A percentile compares a stretch with the other conserved stretches of the same genome.
Conservation (phyloP, 2,888 invertebrate genomes). For the Lottia scabra region DNA sequence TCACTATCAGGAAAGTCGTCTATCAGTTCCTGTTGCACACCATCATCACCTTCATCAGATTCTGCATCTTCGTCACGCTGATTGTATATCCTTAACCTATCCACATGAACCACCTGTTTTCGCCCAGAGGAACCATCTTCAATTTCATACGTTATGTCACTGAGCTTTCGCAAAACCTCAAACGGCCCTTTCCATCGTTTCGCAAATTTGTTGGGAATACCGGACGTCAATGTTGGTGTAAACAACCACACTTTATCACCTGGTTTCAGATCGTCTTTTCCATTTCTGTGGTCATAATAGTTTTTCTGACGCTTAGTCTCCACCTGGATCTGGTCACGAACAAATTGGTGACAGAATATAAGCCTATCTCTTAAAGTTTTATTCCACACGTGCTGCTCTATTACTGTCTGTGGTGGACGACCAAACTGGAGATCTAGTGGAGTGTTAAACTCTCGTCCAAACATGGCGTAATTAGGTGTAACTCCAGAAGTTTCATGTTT, state of each 20-base stretch:
- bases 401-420: neutral
- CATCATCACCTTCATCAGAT: neutral
- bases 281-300: neutral
- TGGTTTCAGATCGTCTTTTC: neutral
- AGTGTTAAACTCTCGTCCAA: neutral
- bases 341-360: neutral
- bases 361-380: neutral
- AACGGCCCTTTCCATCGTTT: conserved; percentile 19
- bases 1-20: neutral
- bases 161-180: neutral
- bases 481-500: neutral
- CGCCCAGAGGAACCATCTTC: neutral
- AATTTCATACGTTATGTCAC: conserved; percentile 6
- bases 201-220: conserved; percentile 10
- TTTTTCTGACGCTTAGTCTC: neutral
- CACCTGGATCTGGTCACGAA: neutral
- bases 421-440: neutral
- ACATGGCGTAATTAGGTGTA: neutral
- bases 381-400: neutral
- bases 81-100: neutral
- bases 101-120: neutral
- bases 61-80: neutral
- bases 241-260: neutral
- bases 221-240: neutral
- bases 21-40: neutral